Evolutionary conservation across 1,140 invertebrate species (phyloP).

Genomic region (Pogonus chalceus): DNA sequence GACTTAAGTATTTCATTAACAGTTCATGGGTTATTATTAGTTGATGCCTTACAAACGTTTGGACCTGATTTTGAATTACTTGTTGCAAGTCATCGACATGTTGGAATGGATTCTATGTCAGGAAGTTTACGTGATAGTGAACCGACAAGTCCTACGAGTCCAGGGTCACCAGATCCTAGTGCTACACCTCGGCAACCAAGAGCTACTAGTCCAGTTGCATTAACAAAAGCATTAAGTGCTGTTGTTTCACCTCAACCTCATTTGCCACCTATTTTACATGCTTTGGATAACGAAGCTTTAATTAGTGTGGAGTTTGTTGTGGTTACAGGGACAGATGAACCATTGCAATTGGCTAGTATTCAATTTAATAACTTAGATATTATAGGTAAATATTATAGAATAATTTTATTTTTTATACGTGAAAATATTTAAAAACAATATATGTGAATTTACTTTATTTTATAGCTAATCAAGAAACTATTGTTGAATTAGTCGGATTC

Average conservation of each 20-base stretch:
- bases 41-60: conserved; percentile 90
- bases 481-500: conserved; percentile 85
- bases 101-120: conserved; percentile 88
- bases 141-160: conserved; percentile 75
- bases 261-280: background rate
- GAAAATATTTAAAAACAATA: conserved; percentile 10
- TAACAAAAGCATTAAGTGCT: conserved; percentile 45
- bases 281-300: conserved; percentile 62
- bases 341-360: conserved; percentile 69
- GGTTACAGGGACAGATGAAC: conserved; percentile 55
- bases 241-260: conserved; percentile 23
- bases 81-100: conserved; percentile 87
- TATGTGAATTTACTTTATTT: conserved; percentile 17
- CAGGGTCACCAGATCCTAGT: conserved; percentile 50
- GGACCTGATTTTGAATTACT: conserved; percentile 90
- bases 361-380: conserved; percentile 92
- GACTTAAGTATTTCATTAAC: conserved; percentile 71
- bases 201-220: conserved; percentile 44
- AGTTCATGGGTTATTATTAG: conserved; percentile 83
- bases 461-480: conserved; percentile 87
- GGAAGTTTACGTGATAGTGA: conserved; percentile 86
- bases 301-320: conserved; percentile 74
- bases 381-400: conserved; percentile 51
- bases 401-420: conserved; percentile 10
- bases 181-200: conserved; percentile 29